A percentile compares a stretch with the other conserved stretches of the same genome.
phyloP scores from a whole-genome alignment of 2,113 vertebrate genomes.

The Arenaria interpres region DNA sequence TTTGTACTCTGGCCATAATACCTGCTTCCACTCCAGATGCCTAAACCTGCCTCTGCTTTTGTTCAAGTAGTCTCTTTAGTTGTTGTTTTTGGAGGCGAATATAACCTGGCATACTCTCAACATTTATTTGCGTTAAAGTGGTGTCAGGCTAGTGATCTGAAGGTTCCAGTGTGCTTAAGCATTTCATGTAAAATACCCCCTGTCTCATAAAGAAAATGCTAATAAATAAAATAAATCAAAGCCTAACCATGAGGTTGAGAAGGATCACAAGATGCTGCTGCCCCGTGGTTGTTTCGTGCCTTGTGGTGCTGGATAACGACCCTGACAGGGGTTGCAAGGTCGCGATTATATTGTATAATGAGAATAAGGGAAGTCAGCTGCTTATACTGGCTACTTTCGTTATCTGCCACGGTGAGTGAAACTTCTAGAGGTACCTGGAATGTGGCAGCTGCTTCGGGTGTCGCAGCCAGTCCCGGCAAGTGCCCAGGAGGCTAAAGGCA shows the following conservation, averaged over 20 bases:
- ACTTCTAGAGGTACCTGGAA: not conserved
- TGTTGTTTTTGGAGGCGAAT: not conserved
- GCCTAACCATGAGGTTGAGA: not conserved
- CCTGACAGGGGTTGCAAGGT: not conserved
- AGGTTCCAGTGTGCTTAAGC: not conserved
- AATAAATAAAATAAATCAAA: not conserved
- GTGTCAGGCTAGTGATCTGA: not conserved
- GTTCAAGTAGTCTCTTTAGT: not conserved
- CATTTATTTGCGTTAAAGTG: not conserved
- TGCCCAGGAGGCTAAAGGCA: not conserved
- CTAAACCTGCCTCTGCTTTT: not conserved
- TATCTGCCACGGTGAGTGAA: fast-evolving
- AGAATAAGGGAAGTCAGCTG: not conserved
- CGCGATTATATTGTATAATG: fast-evolving
- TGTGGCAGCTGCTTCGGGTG: not conserved
- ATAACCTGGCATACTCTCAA: not conserved
- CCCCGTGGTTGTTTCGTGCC: not conserved
- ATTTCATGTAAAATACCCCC: fast-evolving
- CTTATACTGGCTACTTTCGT: not conserved
- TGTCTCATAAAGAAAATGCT: not conserved
- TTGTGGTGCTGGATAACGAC: not conserved
- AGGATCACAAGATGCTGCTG: not conserved
- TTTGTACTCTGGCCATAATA: not conserved
- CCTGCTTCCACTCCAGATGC: not conserved
- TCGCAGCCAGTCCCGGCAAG: not conserved